These are phyloP conservation scores for Euphysa ruthae DNA, from an alignment of 30 jellyfish, hydroid and myxozoan species.

Conservation along the genomic window DNA sequence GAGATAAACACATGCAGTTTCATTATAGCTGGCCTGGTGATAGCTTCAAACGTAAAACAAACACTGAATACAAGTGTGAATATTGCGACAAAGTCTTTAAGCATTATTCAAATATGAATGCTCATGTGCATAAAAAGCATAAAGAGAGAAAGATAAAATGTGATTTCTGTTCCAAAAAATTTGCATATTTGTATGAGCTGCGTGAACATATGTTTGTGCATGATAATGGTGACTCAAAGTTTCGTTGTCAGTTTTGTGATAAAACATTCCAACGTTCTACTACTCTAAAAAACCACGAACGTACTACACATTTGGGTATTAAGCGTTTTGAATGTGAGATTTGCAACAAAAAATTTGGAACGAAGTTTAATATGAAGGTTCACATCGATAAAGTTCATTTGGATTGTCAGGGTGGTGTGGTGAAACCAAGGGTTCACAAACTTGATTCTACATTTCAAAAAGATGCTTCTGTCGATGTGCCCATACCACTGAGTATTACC, in stretches of 20 bases:
- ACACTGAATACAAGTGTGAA: conserved; percentile 7
- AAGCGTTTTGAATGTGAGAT: conserved; percentile 31
- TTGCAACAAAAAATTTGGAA: conserved; percentile 21
- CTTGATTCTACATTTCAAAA: not conserved
- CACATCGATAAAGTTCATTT: conserved; percentile 20
- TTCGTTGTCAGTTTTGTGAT: conserved; percentile 25
- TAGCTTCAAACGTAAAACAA: conserved; percentile 20
- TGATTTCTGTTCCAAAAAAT: conserved; percentile 18
- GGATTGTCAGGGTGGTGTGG: not conserved
- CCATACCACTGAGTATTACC: not conserved
- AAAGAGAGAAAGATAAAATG: conserved; percentile 10
- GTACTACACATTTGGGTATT: conserved; percentile 31
- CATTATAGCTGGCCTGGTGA: conserved; percentile 45
- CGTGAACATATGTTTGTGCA: conserved; percentile 33
- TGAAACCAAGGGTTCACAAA: conserved; percentile 4
- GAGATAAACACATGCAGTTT: conserved; percentile 26
- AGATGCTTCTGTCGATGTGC: not conserved
- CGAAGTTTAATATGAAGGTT: conserved; percentile 31
- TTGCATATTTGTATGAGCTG: conserved; percentile 26
- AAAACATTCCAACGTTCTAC: conserved; percentile 30
- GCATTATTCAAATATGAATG: conserved; percentile 29
- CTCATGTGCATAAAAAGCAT: conserved; percentile 22
- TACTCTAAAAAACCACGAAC: conserved; percentile 30
- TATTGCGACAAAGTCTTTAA: conserved; percentile 25
- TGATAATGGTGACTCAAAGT: conserved; percentile 19